Base-by-base conservation (phyloP, 2,888 invertebrate species). In the Steinernema hermaphroditum region DNA sequence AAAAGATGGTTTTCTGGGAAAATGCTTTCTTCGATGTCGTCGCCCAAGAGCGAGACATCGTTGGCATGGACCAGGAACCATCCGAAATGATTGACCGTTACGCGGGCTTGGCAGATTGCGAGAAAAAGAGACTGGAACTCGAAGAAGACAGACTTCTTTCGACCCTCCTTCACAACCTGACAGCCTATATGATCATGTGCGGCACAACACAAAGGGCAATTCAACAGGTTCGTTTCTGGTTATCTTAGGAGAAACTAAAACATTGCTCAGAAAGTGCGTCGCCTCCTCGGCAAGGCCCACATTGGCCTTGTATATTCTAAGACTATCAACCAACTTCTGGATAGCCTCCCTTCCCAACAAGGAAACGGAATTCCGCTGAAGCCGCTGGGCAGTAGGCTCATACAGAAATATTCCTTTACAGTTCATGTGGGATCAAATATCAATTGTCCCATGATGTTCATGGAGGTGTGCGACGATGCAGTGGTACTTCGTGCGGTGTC, bases 1-100 rank as follows among this genome's bases (percentile, higher is more conserved):
- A 97, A 88, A 95, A 97, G 90, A 94, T 95, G 93, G 94, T 95
- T 86, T 98, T 98, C 88, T 99, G 98, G 98, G 98, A 99, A 87
- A 97, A 98, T 87, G 93, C 95, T 0, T 99, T 98, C 87, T 89
- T 97, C 72, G 98, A 99, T 89, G 96, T 97, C 0, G 97, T 99
- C 0, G 91, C 91, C 27, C 97, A 98, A 88, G 98, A 99, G 87
- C 90, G 98, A 27, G 98, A 99, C 86, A 94, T 97, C 91, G 93
- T 97, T 81, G 96, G 98, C 72, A 96, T 99, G 96, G 98, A 99
- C 89, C 97, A 98, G 62, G 86, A 86, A 68, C 86, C 86, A 19
- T 79, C 82, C 0, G 86, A 86, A 69, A 84, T 86, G 85, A 86
- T 86, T 69, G 85, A 86, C 69, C 77, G 87, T 19, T 86, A 87